A percentile compares a stretch with the other conserved stretches of the same genome.
Evolutionary conservation across 2,113 vertebrate genomes (phyloP).

Genomic region (Proterorhinus semilunaris): DNA sequence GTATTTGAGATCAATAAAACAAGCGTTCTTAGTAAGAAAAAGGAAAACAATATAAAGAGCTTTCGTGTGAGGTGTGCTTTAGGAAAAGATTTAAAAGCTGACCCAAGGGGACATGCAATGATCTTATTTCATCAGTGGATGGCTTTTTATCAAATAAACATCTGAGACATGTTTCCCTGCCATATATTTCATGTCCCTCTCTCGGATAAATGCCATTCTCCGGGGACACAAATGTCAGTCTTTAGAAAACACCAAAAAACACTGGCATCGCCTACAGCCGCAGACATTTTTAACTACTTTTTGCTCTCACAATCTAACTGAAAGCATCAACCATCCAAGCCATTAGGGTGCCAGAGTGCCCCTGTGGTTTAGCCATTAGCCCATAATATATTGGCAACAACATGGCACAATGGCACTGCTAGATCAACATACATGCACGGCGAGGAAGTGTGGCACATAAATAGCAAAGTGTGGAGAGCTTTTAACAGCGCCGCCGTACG

Average conservation of each 20-base stretch:
- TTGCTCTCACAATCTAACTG: slow-evolving; percentile 59
- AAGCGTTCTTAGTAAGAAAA: slow-evolving; percentile 21
- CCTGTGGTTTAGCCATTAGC: slow-evolving; percentile 62
- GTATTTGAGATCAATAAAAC: slow-evolving; percentile 34
- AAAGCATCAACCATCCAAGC: slow-evolving; percentile 63
- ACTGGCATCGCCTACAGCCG: slow-evolving; percentile 44
- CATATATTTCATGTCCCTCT: slow-evolving; percentile 30
- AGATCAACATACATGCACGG: slow-evolving; percentile 41
- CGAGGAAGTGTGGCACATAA: slow-evolving; percentile 48
- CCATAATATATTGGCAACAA: slow-evolving; percentile 53
- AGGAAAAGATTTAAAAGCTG: slow-evolving; percentile 39
- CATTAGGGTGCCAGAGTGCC: slow-evolving; percentile 57
- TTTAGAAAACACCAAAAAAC: slow-evolving; percentile 46
- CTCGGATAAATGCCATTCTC: slow-evolving; percentile 43
- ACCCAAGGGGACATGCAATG: slow-evolving; percentile 40
- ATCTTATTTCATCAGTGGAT: slow-evolving; percentile 46
- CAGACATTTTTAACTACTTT: slow-evolving; percentile 54
- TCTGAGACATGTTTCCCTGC: slow-evolving; percentile 34
- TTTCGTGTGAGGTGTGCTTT: slow-evolving; percentile 21
- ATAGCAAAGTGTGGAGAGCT: slow-evolving; percentile 31
- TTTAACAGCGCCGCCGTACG: slow-evolving; percentile 44
- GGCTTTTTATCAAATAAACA: slow-evolving; percentile 57
- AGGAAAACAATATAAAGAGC: slow-evolving; percentile 20
- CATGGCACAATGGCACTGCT: slow-evolving; percentile 30
- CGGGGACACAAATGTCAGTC: slow-evolving; percentile 41